Percentiles rank a stretch among this genome's conserved stretches.
Evolutionary conservation across 2,113 vertebrate species (phyloP).

Genomic region (Sinocyclocheilus maitianheensis): DNA sequence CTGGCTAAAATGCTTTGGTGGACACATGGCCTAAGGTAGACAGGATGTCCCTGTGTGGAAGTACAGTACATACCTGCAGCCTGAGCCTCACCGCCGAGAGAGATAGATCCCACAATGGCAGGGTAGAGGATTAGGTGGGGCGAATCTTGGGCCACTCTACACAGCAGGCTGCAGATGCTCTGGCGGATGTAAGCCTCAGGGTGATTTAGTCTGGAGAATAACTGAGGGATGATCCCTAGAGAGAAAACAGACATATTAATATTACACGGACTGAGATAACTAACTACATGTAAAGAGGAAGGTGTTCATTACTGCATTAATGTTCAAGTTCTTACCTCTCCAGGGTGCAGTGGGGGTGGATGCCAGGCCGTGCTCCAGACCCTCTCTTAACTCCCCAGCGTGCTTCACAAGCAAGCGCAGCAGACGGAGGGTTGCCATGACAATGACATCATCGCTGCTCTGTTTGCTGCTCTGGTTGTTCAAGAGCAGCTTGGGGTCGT

Average conservation of each 20-base stretch:
- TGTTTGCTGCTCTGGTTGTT: slow-evolving; percentile 84
- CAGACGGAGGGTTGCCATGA: slow-evolving; percentile 94
- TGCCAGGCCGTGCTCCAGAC: slow-evolving; percentile 91
- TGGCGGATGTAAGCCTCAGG: slow-evolving; percentile 96
- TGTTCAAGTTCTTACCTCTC: slow-evolving; percentile 79
- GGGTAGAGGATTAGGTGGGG: slow-evolving; percentile 96
- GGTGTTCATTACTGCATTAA: not conserved
- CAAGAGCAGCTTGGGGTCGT: slow-evolving; percentile 85
- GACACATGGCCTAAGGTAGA: not conserved
- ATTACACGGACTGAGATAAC: not conserved
- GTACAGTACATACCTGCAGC: slow-evolving; percentile 77
- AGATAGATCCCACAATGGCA: slow-evolving; percentile 96
- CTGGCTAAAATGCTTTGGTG: not conserved
- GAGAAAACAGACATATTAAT: not conserved
- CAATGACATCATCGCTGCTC: slow-evolving; percentile 95
- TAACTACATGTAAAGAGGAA: not conserved
- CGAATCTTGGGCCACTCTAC: slow-evolving; percentile 95
- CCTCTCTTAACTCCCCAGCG: slow-evolving; percentile 93
- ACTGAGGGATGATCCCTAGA: slow-evolving; percentile 95
- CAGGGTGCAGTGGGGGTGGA: slow-evolving; percentile 96
- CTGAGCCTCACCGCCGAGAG: slow-evolving; percentile 92
- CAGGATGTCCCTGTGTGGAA: not conserved
- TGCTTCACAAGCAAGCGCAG: slow-evolving; percentile 94
- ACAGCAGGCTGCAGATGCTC: slow-evolving; percentile 95
- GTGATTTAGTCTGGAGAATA: slow-evolving; percentile 97